Evolutionary conservation across 2,888 invertebrate species (phyloP).

Genomic region (Cyclophora punctaria): DNA sequence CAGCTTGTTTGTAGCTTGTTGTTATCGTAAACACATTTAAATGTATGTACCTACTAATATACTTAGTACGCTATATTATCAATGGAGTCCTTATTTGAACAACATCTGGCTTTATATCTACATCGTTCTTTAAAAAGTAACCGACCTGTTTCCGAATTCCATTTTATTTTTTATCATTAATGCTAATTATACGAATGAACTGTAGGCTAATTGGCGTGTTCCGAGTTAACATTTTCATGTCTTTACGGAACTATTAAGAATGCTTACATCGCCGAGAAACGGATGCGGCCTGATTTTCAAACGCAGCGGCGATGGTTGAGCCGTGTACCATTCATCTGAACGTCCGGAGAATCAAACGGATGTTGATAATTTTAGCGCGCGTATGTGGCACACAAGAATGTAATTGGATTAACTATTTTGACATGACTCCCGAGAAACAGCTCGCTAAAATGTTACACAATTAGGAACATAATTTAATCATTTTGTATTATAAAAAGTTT

Average conservation of each 20-base stretch:
- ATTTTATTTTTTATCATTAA: too few species aligned
- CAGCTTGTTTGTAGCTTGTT: conserved; percentile 1
- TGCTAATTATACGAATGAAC: too few species aligned
- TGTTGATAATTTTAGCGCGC: conserved; percentile 48
- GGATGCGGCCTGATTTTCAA: conserved; percentile 63
- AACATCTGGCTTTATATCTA: too few species aligned
- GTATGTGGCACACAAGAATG: conserved; percentile 32
- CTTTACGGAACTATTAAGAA: conserved; percentile 44
- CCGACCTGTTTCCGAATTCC: too few species aligned
- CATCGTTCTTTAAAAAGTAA: too few species aligned
- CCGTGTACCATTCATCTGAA: conserved; percentile 43
- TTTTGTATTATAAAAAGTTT: too few species aligned
- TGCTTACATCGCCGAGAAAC: conserved; percentile 50
- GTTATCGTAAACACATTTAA: too few species aligned
- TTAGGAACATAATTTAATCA: too few species aligned
- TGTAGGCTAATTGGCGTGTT: neutral
- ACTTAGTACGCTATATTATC: too few species aligned
- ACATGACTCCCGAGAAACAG: conserved; percentile 16
- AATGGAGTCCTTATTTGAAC: too few species aligned
- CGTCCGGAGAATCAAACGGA: conserved; percentile 45
- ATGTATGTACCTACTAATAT: too few species aligned
- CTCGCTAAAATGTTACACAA: neutral
- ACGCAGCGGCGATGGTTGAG: conserved; percentile 34
- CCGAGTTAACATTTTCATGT: conserved; percentile 9
- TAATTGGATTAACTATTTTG: conserved; percentile 26